phyloP scores from a whole-genome alignment of 2,888 invertebrate species.

The Meloe dianella region DNA sequence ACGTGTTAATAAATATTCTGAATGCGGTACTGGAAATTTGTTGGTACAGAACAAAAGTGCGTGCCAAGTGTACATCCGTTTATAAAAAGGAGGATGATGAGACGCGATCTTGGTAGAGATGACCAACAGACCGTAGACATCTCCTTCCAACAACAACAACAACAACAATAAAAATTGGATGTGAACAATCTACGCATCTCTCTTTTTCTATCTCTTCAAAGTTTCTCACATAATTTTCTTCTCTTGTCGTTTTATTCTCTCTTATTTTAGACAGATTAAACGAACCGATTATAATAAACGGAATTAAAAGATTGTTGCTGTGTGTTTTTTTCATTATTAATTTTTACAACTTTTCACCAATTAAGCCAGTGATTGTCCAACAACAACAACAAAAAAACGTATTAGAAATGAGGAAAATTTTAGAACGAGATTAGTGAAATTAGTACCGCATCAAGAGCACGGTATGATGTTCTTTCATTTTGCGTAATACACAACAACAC shows the following conservation, averaged over 20 bases:
- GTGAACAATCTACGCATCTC: background rate
- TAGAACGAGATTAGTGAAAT: background rate
- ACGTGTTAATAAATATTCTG: background rate
- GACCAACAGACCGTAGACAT: constrained; percentile 39
- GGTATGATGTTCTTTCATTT: background rate
- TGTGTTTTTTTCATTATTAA: background rate
- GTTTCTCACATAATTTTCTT: background rate
- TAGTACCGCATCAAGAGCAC: background rate
- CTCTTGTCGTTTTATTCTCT: background rate
- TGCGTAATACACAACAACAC: too few species aligned
- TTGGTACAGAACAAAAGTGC: constrained; percentile 34
- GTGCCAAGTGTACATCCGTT: constrained; percentile 40
- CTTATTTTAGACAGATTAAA: background rate
- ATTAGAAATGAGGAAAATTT: background rate
- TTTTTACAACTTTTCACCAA: constrained; percentile 6
- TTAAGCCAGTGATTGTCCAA: background rate
- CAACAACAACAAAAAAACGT: background rate
- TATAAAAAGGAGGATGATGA: constrained; percentile 31
- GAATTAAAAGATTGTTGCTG: background rate
- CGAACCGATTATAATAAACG: constrained; percentile 2
- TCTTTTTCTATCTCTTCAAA: background rate
- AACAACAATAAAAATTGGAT: constrained; percentile 3
- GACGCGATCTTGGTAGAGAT: constrained; percentile 39
- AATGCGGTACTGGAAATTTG: constrained; percentile 15
- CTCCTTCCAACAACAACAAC: constrained; percentile 18